Conservation (phyloP, 2,113 vertebrate genomes). For the Neotragus moschatus region DNA sequence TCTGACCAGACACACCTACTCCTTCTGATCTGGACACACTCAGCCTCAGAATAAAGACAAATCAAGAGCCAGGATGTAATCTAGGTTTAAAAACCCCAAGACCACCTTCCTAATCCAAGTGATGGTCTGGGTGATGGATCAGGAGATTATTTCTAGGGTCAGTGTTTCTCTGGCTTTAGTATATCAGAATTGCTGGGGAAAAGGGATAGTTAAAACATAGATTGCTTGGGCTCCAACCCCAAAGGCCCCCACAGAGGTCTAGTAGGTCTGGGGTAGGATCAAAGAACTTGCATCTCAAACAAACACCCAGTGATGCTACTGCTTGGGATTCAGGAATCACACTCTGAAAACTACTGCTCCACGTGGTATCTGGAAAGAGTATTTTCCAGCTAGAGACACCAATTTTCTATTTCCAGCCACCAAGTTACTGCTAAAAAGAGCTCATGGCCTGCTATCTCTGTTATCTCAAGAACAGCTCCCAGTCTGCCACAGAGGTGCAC, state of each 20-base stretch:
- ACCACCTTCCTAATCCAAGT: background rate
- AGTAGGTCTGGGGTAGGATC: too few species aligned
- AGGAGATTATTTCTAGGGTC: background rate
- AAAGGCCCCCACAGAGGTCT: background rate
- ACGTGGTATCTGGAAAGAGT: background rate
- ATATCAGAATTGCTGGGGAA: background rate
- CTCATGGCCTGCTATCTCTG: background rate
- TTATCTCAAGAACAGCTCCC: background rate
- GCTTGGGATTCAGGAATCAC: background rate
- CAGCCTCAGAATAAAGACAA: background rate
- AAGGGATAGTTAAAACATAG: background rate
- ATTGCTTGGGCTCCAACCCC: background rate
- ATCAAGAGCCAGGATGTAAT: background rate
- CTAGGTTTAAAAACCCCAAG: background rate
- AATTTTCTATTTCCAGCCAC: constrained; percentile 17
- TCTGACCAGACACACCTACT: background rate
- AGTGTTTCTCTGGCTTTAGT: background rate
- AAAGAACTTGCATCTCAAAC: background rate
- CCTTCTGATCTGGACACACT: background rate
- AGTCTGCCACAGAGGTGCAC: background rate
- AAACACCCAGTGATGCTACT: background rate
- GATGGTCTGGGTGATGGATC: background rate
- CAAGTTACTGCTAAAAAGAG: background rate
- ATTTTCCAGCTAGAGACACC: background rate
- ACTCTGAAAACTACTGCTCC: background rate